phyloP scores from a whole-genome alignment of 2,888 invertebrate species.

The Prenolepis imparis region DNA sequence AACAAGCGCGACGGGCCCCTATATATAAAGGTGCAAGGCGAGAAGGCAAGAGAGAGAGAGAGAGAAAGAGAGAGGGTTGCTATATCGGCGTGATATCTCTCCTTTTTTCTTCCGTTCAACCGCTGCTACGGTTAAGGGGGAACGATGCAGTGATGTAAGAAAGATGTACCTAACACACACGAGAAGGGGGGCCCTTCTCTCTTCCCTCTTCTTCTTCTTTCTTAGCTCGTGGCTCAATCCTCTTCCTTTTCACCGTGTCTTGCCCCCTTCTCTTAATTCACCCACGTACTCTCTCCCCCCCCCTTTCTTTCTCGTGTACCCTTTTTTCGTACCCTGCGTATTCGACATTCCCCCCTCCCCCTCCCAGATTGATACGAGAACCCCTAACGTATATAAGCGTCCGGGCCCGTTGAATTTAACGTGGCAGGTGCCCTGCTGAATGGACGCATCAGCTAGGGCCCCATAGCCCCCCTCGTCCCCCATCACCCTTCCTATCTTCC shows the following conservation, averaged over 20 bases:
- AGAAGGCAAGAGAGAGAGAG: not conserved
- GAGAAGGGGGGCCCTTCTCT: slow-evolving; percentile 45
- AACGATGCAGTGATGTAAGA: slow-evolving; percentile 73
- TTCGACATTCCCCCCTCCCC: not conserved
- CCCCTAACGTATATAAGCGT: not conserved
- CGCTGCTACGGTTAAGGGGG: slow-evolving; percentile 55
- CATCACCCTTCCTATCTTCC: slow-evolving; percentile 18
- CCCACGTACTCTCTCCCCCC: not conserved
- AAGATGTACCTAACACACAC: slow-evolving; percentile 71
- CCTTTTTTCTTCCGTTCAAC: slow-evolving; percentile 62
- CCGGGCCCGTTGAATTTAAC: slow-evolving; percentile 74
- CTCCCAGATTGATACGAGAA: slow-evolving; percentile 7
- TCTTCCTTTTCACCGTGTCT: slow-evolving; percentile 36
- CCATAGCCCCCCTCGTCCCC: slow-evolving; percentile 45
- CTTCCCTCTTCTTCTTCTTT: slow-evolving; percentile 29
- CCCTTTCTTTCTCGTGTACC: not conserved
- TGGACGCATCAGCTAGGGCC: slow-evolving; percentile 69
- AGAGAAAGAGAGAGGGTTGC: slow-evolving; percentile 60
- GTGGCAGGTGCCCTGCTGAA: slow-evolving; percentile 80
- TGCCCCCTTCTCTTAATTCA: not conserved
- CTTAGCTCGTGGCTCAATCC: slow-evolving; percentile 2
- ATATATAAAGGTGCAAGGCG: not conserved
- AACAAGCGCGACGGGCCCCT: slow-evolving; percentile 26
- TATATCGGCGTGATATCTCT: slow-evolving; percentile 73
- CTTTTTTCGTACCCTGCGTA: slow-evolving; percentile 6